Evolutionary conservation across 2,113 vertebrate species (phyloP).

Genomic region (Tenebrosternarchus preto): DNA sequence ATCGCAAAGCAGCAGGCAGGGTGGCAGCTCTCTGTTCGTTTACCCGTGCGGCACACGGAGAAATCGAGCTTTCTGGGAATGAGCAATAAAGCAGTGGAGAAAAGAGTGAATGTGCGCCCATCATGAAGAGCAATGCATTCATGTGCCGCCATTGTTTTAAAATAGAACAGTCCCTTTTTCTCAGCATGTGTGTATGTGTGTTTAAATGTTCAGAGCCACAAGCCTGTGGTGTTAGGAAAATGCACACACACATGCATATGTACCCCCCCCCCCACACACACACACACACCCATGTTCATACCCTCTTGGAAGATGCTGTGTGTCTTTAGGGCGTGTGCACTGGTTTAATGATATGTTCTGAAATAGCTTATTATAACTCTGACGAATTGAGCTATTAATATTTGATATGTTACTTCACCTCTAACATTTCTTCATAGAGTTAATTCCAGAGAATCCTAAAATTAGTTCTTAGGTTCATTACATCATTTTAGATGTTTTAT

Average conservation of each 20-base stretch:
- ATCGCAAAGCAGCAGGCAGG: not conserved
- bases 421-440: not conserved
- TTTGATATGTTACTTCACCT: constrained; percentile 15
- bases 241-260: not conserved
- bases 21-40: constrained; percentile 5
- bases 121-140: not conserved
- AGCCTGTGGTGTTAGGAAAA: not conserved
- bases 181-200: constrained; percentile 1
- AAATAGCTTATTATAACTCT: constrained; percentile 11
- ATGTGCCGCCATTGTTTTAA: not conserved
- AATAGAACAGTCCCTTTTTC: not conserved
- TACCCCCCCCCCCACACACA: not conserved
- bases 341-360: not conserved
- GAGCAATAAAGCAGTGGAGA: constrained; percentile 2
- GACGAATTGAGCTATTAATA: constrained; percentile 7
- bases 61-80: constrained; percentile 3
- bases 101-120: constrained; percentile 5
- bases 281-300: not conserved
- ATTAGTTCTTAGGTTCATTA: not conserved
- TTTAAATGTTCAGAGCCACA: not conserved
- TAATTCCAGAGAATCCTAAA: constrained; percentile 1
- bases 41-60: not conserved
- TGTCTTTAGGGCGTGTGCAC: not conserved
- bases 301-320: not conserved
- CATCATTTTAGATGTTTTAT: not conserved